Conservation (phyloP, 2,888 invertebrate species). For the Trichacis sp. region DNA sequence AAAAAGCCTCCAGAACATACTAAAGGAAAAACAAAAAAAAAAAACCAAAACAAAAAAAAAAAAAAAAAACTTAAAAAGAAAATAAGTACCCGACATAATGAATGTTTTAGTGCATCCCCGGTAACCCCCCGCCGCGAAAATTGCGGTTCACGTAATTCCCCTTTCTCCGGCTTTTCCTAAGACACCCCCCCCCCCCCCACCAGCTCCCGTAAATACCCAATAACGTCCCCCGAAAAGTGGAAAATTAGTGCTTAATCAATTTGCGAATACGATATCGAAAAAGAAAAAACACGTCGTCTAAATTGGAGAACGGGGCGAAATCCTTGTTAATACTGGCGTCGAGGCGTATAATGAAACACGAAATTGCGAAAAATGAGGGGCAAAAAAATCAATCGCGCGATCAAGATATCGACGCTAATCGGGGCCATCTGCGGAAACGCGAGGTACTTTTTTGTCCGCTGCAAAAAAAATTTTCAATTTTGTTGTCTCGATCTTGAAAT, state of each 20-base stretch:
- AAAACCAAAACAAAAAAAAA: too few relatives aligned
- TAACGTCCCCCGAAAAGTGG: too few relatives aligned
- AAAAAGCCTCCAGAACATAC: neutral
- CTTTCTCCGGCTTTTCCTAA: neutral
- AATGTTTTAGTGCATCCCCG: conserved; percentile 51
- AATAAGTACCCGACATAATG: conserved; percentile 40
- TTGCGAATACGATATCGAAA: conserved; percentile 1
- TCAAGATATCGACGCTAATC: conserved; percentile 13
- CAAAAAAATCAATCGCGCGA: conserved; percentile 7
- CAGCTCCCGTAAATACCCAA: neutral
- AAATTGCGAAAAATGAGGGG: neutral
- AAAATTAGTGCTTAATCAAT: neutral
- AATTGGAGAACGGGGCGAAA: neutral
- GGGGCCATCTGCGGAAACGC: conserved; percentile 6
- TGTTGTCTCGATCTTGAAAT: too few relatives aligned
- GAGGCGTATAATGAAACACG: neutral
- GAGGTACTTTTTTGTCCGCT: too few relatives aligned
- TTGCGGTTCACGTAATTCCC: conserved; percentile 21
- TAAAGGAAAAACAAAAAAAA: conserved; percentile 4
- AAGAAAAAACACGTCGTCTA: neutral
- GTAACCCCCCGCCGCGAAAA: too few relatives aligned
- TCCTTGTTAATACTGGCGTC: neutral
- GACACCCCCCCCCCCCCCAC: conserved; percentile 19
- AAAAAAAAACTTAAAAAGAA: too few relatives aligned
- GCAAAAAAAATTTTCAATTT: too few relatives aligned